Evolutionary conservation across 2,888 invertebrate species (phyloP).

Genomic region (Volucella zonaria): DNA sequence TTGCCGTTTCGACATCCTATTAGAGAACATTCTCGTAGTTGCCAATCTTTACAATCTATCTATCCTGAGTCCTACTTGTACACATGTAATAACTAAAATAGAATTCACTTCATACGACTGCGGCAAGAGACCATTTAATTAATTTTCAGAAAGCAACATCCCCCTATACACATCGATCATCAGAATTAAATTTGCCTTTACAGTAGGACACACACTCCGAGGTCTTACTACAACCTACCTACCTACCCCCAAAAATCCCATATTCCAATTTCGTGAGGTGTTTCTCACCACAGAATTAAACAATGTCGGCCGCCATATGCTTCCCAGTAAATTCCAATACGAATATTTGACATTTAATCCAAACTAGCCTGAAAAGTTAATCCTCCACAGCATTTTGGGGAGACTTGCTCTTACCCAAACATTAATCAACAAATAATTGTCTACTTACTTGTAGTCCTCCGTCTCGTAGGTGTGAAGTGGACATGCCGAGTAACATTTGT

Average conservation of each 20-base stretch:
- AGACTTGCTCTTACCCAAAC: neutral
- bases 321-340: neutral
- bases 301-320: slow-evolving; percentile 38
- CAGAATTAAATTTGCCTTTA: slow-evolving; percentile 70
- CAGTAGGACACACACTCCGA: slow-evolving; percentile 20
- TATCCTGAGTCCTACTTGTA: neutral
- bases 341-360: slow-evolving; percentile 40
- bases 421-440: slow-evolving; percentile 65
- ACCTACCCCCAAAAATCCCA: neutral
- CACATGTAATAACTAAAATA: neutral
- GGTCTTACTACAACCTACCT: slow-evolving; percentile 13
- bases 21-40: neutral
- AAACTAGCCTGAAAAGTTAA: slow-evolving; percentile 23
- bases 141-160: slow-evolving; percentile 52
- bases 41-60: neutral
- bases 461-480: slow-evolving; percentile 92
- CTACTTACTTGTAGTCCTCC: slow-evolving; percentile 89
- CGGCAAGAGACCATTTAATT: slow-evolving; percentile 65
- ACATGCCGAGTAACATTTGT: slow-evolving; percentile 92
- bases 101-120: slow-evolving; percentile 1
- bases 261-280: slow-evolving; percentile 31
- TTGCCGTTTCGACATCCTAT: slow-evolving; percentile 19
- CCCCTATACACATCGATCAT: slow-evolving; percentile 66
- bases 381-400: neutral
- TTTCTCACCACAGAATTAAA: slow-evolving; percentile 47